Percentiles rank a stretch among this genome's conserved stretches.
These are phyloP conservation scores for Salvelinus alpinus DNA, from an alignment of 2,113 vertebrate genomes.

Conservation along the genomic window DNA sequence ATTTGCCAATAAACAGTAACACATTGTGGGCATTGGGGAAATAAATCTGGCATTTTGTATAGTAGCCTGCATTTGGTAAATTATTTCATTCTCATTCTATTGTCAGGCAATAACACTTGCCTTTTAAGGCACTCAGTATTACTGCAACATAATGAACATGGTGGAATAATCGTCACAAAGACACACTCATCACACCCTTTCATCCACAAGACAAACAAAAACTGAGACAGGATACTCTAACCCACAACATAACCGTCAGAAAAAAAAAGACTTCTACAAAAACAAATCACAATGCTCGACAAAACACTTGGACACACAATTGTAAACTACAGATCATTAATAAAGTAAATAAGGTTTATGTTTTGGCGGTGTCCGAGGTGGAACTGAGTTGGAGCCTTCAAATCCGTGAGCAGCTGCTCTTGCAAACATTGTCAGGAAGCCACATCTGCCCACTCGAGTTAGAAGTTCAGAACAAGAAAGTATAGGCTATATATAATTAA, in stretches of 20 bases:
- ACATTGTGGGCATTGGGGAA: background rate
- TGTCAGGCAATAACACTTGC: background rate
- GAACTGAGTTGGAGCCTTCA: too few species aligned
- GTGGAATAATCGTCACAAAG: background rate
- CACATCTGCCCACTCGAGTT: too few species aligned
- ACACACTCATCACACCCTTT: background rate
- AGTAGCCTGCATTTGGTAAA: background rate
- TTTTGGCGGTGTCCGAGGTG: too few species aligned
- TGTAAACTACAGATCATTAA: background rate
- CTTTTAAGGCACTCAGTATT: background rate
- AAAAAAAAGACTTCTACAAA: conserved; percentile 9
- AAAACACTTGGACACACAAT: background rate
- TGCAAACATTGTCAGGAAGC: too few species aligned
- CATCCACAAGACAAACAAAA: conserved; percentile 11
- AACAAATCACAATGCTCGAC: background rate
- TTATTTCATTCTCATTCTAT: background rate
- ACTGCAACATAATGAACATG: conserved; percentile 2
- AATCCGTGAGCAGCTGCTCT: too few species aligned
- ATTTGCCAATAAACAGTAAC: background rate
- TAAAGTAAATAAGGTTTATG: too few species aligned
- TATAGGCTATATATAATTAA: too few species aligned
- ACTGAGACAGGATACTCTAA: background rate
- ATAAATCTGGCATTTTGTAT: background rate
- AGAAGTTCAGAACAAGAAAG: too few species aligned
- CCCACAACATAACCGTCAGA: background rate